Evolutionary conservation across 2,797 vertebrate species (phyloP).

Genomic region (Pampus argenteus): DNA sequence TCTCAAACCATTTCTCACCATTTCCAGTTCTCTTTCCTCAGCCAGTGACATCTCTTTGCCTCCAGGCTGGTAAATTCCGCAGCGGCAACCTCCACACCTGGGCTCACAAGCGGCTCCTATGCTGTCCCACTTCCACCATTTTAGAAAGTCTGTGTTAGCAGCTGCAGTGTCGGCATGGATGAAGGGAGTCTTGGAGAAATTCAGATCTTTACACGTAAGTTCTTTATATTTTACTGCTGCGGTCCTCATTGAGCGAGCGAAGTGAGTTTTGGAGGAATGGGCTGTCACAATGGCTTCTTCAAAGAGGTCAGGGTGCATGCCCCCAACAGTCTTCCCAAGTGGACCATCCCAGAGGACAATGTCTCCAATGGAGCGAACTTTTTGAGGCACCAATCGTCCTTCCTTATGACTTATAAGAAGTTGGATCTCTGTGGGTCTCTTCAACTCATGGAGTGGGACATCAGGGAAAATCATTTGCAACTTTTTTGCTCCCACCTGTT

Average conservation of each 20-base stretch:
- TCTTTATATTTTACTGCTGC: background rate
- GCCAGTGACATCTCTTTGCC: background rate
- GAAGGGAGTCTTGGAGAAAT: background rate
- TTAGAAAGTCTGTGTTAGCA: background rate
- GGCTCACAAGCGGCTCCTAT: background rate
- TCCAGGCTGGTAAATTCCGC: background rate
- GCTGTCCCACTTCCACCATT: constrained; percentile 25
- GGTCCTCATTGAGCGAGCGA: constrained; percentile 5
- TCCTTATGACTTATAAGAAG: constrained; percentile 29
- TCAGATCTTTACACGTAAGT: background rate
- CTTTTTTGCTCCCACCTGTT: background rate
- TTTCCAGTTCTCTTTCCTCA: background rate
- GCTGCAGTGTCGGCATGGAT: background rate
- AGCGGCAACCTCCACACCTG: background rate
- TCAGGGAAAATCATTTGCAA: constrained; percentile 30
- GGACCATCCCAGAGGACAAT: constrained; percentile 35
- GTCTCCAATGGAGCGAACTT: constrained; percentile 10
- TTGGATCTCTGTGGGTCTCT: background rate
- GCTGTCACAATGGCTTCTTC: constrained; percentile 4
- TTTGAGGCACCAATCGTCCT: constrained; percentile 18
- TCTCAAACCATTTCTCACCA: background rate
- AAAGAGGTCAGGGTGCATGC: constrained; percentile 20
- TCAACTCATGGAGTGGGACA: background rate
- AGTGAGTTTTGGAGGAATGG: background rate
- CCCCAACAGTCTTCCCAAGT: background rate